Evolutionary conservation across 2,797 vertebrate genomes (phyloP).

Genomic region (Antrozous pallidus): DNA sequence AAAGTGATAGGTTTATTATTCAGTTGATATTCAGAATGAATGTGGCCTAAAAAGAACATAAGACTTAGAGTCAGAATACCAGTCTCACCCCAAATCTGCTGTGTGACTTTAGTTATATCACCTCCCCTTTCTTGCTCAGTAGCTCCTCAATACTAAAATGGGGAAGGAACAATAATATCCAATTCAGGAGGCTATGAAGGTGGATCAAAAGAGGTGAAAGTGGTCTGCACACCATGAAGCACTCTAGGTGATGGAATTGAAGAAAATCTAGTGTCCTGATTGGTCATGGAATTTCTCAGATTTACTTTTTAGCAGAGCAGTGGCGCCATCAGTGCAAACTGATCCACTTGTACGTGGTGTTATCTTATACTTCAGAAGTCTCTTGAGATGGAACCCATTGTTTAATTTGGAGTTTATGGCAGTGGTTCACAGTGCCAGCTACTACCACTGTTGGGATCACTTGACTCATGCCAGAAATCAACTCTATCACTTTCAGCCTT

Average conservation of each 20-base stretch:
- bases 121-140: neutral
- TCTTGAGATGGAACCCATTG: neutral
- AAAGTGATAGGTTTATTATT: neutral
- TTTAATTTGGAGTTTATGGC: neutral
- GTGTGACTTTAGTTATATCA: neutral
- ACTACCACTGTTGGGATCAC: neutral
- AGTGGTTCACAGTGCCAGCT: neutral
- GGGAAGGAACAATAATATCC: neutral
- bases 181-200: neutral
- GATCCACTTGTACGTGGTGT: neutral
- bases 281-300: neutral
- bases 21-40: neutral
- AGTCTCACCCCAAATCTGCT: neutral
- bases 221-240: neutral
- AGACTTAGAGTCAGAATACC: neutral
- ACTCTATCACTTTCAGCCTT: neutral
- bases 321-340: neutral
- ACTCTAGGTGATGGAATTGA: neutral
- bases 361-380: neutral
- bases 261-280: neutral
- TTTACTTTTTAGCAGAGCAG: neutral
- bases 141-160: neutral
- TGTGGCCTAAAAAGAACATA: neutral
- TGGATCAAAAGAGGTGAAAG: neutral
- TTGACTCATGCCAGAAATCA: neutral